A percentile compares a stretch with the other conserved stretches of the same genome.
Conservation (phyloP, 2,888 invertebrate genomes). For the Patella ulyssiponensis region DNA sequence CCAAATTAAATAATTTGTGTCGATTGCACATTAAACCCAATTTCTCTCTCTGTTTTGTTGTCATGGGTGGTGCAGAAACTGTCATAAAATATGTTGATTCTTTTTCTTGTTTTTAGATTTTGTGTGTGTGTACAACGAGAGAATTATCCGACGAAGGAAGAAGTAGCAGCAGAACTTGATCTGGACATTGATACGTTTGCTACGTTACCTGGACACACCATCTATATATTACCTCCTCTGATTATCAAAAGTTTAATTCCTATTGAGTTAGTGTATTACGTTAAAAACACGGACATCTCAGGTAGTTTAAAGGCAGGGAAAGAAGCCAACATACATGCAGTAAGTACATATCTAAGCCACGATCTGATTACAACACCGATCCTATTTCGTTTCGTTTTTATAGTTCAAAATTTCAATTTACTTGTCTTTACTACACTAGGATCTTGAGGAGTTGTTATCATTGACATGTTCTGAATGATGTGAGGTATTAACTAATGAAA, state of each 20-base stretch:
- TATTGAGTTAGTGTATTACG: constrained; percentile 73
- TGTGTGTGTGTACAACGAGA: constrained; percentile 86
- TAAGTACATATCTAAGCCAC: constrained; percentile 57
- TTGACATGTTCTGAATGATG: no score
- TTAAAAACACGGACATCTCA: constrained; percentile 63
- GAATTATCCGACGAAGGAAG: constrained; percentile 81
- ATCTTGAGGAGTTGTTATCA: no score
- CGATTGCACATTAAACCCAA: no score
- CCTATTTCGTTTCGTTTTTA: no score
- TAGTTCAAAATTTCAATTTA: no score
- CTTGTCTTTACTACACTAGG: no score
- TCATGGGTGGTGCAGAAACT: no score
- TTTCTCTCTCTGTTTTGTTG: no score
- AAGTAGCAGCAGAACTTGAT: constrained; percentile 35
- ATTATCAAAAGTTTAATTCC: constrained; percentile 90
- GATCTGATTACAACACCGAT: no score
- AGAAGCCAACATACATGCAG: constrained; percentile 69
- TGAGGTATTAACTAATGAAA: no score
- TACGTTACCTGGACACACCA: constrained; percentile 86
- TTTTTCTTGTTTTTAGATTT: constrained; percentile 76
- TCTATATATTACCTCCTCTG: constrained; percentile 87
- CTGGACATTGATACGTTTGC: constrained; percentile 27
- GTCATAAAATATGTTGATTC: no score
- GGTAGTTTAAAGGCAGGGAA: constrained; percentile 73
- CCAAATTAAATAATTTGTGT: no score